Evolutionary conservation across 2,888 invertebrate genomes (phyloP).

Genomic region (Periphyllus acericola): DNA sequence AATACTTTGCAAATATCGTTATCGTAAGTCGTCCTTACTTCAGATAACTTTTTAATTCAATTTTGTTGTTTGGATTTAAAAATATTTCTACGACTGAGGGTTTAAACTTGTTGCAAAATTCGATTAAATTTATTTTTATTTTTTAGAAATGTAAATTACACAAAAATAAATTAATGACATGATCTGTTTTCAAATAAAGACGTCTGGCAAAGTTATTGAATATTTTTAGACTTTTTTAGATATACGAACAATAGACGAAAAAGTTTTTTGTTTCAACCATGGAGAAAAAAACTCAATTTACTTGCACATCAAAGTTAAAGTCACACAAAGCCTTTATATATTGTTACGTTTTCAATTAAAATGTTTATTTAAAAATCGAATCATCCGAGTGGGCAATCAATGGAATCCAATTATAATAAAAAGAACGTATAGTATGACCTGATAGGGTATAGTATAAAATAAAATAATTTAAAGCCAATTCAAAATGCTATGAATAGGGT

Average conservation of each 20-base stretch:
- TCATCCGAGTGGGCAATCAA: neutral
- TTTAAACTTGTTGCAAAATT: neutral
- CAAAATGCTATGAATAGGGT: neutral
- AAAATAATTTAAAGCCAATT: neutral
- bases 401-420: neutral
- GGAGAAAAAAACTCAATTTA: neutral
- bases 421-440: neutral
- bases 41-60: neutral
- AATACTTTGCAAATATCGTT: neutral
- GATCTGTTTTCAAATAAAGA: neutral
- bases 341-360: constrained; percentile 4
- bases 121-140: neutral
- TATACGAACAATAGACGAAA: neutral
- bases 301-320: neutral
- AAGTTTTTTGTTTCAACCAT: neutral
- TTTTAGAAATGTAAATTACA: neutral
- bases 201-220: neutral
- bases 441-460: neutral
- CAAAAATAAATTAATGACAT: neutral
- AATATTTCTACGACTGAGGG: neutral
- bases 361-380: constrained; percentile 23
- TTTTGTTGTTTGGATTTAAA: neutral
- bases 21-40: neutral
- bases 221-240: neutral
- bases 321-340: neutral